Conservation (phyloP, 2,797 vertebrate species). For the Heterohyrax brucei region DNA sequence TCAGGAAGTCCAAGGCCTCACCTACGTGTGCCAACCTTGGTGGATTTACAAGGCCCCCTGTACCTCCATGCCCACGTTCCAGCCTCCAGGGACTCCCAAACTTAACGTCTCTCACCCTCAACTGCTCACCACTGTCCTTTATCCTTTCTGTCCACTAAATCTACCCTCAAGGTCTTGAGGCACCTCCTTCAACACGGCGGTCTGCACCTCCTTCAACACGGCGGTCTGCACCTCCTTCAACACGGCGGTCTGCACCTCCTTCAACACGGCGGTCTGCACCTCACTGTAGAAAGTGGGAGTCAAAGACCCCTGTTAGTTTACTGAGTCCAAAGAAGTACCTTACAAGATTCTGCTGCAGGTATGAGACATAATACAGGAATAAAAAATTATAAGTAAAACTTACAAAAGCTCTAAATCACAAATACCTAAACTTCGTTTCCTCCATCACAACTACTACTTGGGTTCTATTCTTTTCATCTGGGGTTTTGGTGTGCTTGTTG, state of each 20-base stretch:
- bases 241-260: too few species aligned
- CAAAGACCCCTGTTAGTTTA: background rate
- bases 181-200: rapidly evolving
- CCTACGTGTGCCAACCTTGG: background rate
- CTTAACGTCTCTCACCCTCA: background rate
- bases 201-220: background rate
- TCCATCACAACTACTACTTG: background rate
- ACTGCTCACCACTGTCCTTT: background rate
- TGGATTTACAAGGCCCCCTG: background rate
- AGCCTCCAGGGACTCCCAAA: background rate
- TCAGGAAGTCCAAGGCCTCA: background rate
- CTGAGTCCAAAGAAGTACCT: background rate
- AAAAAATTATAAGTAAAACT: background rate
- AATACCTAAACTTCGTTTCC: background rate
- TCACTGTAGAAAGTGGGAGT: background rate
- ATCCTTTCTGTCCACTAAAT: background rate
- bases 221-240: background rate
- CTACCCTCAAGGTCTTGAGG: background rate
- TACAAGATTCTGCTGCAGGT: background rate
- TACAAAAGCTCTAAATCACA: background rate
- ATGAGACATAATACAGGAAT: background rate
- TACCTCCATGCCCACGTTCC: background rate
- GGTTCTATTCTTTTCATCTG: background rate
- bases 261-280: rapidly evolving
- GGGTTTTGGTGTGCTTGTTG: constrained; percentile 14